Evolutionary conservation across 2,797 vertebrate species (phyloP), one percentile per base, ranked within the genome.

Genomic region (Pelobates cultripes): DNA sequence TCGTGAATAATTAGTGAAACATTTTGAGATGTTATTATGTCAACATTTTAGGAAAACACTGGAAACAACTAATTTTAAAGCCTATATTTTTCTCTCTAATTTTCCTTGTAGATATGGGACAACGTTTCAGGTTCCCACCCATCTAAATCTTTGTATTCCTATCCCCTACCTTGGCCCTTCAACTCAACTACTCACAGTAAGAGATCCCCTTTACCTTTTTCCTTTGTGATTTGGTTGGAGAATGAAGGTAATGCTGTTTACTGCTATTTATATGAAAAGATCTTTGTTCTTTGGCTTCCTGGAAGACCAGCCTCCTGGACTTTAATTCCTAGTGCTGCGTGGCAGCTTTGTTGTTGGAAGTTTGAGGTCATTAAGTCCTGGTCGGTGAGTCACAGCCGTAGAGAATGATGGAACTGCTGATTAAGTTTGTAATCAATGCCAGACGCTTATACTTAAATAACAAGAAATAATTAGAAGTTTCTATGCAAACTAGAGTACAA

Each of bases 241-340:
- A 13, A 7, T 51, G 43, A 69, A 40, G 64, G n/a, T 64, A 0
- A 8, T 4, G 15, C 1, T 40, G 40, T 69, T 14, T 7, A 41
- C 57, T 42, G 67, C 7, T 45, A 72, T 77, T 78, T 76, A 86
- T 82, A 79, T 43, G 15, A 43, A 43, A 40, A 43, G 7, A 9
- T 69, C 14, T 10, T 17, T 53, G 47, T 63, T n/a, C n/a, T 7
- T 9, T 43, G 70, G 40, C 47, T 55, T 13, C 4, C 61, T 57
- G 40, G 51, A 64, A 51, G 45, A 14, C 17, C 66, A 70, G 53
- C 7, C 8, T 61, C 7, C 15, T 79, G 82, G 60, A 83, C 82
- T 83, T 83, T 76, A 70, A 67, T 70, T 83, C 64, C 7, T 15
- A 70, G 73, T 83, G 73, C 71, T 45, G 68, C 76, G 76, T 83